A percentile compares a stretch with the other conserved stretches of the same genome.
These are phyloP conservation scores for Chaetoderma sp. DNA, from an alignment of 2,888 invertebrate genomes.

Conservation along the genomic window DNA sequence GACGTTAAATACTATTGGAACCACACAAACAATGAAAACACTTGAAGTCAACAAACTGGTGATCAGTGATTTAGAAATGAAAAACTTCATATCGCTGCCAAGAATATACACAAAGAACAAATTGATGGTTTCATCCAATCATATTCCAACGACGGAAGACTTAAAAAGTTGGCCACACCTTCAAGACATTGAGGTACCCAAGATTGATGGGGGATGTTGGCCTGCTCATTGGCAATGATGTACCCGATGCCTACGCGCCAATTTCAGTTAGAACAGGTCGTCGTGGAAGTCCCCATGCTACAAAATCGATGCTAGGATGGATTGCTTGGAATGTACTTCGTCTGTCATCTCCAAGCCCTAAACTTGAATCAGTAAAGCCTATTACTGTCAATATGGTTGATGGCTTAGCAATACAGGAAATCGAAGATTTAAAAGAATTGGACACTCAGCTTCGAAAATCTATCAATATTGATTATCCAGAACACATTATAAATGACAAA, in stretches of 20 bases:
- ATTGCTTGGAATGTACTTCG: conserved; percentile 30
- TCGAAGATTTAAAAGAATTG: conserved; percentile 9
- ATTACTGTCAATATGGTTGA: conserved; percentile 12
- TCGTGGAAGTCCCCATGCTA: conserved; percentile 31
- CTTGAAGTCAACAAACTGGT: conserved; percentile 11
- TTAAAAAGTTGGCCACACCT: conserved; percentile 26
- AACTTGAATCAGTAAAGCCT: background rate
- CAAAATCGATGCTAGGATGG: conserved; percentile 24
- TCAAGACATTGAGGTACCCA: conserved; percentile 9
- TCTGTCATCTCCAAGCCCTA: background rate
- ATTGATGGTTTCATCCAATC: conserved; percentile 19
- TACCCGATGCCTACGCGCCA: conserved; percentile 30
- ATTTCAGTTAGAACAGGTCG: conserved; percentile 24
- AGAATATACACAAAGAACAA: conserved; percentile 19
- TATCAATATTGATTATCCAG: conserved; percentile 30
- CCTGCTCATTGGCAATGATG: conserved; percentile 29
- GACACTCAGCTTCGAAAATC: conserved; percentile 19
- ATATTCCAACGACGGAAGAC: conserved; percentile 26
- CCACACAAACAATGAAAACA: background rate
- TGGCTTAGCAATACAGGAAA: conserved; percentile 5
- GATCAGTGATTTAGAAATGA: conserved; percentile 9
- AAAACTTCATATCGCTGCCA: conserved; percentile 14
- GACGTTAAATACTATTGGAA: conserved; percentile 11
- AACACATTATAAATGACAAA: conserved; percentile 17
- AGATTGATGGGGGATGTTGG: conserved; percentile 23